phyloP scores from a whole-genome alignment of 2,888 invertebrate genomes.

The Pammene aurita region DNA sequence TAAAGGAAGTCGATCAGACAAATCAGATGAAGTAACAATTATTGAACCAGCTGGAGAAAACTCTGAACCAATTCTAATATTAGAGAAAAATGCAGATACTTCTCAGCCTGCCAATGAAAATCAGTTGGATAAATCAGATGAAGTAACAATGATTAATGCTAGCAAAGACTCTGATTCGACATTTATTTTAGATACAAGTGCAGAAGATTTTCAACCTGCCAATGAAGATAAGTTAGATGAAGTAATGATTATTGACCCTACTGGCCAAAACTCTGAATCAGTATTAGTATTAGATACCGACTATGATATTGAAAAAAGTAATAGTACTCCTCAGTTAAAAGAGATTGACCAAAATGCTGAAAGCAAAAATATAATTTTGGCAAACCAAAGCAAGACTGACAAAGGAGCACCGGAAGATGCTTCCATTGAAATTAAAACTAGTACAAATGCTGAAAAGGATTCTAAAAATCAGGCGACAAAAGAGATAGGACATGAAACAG shows the following conservation, averaged over 20 bases:
- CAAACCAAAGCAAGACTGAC: neutral
- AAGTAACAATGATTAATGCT: neutral
- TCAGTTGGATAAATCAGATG: neutral
- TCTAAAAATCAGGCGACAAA: neutral
- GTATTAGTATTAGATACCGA: constrained; percentile 28
- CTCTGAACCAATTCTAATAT: neutral
- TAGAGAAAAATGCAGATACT: constrained; percentile 1
- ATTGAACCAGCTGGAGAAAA: neutral
- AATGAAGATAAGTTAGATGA: constrained; percentile 1
- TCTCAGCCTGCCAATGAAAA: neutral
- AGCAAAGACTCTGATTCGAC: constrained; percentile 12
- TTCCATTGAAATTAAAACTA: neutral
- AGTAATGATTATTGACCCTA: neutral
- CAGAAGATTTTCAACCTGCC: neutral
- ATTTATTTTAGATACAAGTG: constrained; percentile 21
- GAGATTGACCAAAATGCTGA: neutral
- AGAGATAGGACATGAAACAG: neutral
- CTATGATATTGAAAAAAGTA: neutral
- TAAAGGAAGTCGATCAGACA: neutral
- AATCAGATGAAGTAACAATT: neutral
- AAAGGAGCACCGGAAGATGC: neutral
- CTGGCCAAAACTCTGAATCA: constrained; percentile 12
- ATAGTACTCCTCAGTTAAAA: neutral
- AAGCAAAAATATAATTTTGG: neutral
- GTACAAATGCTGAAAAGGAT: neutral